Evolutionary conservation across 2,797 vertebrate species (phyloP).

Genomic region (Apogon hyalosoma): DNA sequence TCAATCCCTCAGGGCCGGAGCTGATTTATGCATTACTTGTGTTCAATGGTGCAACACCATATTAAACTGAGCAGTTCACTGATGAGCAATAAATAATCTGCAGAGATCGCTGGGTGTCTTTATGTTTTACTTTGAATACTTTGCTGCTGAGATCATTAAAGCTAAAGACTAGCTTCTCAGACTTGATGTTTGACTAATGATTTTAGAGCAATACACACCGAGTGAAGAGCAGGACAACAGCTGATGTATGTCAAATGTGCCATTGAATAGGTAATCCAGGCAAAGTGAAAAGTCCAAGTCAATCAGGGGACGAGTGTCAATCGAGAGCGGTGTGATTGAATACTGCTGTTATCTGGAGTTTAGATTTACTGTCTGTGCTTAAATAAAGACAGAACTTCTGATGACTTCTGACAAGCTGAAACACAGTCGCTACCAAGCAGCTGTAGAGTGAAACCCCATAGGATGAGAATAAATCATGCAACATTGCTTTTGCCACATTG

Average conservation of each 20-base stretch:
- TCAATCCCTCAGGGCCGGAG: slow-evolving; percentile 47
- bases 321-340: not conserved
- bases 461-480: not conserved
- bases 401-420: too few relatives aligned
- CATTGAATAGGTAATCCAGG: slow-evolving; percentile 1
- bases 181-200: slow-evolving; percentile 24
- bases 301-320: not conserved
- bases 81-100: slow-evolving; percentile 58
- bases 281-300: not conserved
- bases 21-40: slow-evolving; percentile 71
- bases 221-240: not conserved
- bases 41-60: slow-evolving; percentile 65
- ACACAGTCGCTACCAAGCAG: too few relatives aligned
- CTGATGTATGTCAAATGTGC: not conserved
- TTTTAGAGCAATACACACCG: slow-evolving; percentile 3
- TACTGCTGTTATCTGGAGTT: not conserved
- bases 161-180: slow-evolving; percentile 9
- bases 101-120: slow-evolving; percentile 20
- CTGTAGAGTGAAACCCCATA: slow-evolving; percentile 1
- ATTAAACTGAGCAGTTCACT: slow-evolving; percentile 60
- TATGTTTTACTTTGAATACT: slow-evolving; percentile 6
- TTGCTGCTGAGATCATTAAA: slow-evolving; percentile 2
- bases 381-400: too few relatives aligned
- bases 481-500: slow-evolving; percentile 4
- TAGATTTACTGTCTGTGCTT: too few relatives aligned